Percentiles rank a stretch among this genome's conserved stretches.
Evolutionary conservation across 2,113 vertebrate species (phyloP).

Genomic region (Ictalurus furcatus): DNA sequence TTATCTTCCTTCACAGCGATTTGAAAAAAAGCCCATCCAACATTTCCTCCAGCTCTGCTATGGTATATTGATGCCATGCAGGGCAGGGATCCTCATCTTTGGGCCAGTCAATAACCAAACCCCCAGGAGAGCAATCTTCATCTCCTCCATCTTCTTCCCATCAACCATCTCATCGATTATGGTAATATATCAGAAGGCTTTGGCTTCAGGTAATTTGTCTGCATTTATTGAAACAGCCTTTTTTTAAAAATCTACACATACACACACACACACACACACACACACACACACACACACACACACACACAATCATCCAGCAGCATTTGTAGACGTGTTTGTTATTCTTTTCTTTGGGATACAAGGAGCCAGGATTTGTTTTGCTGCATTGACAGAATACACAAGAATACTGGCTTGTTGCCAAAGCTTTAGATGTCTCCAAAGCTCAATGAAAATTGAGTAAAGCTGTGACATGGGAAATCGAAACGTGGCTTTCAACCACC

Average conservation of each 20-base stretch:
- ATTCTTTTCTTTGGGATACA: background rate
- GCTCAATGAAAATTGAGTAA: conserved; percentile 36
- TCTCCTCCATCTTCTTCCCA: conserved; percentile 33
- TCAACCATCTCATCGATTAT: conserved; percentile 54
- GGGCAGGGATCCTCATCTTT: conserved; percentile 23
- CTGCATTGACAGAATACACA: conserved; percentile 10
- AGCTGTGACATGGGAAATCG: conserved; percentile 23
- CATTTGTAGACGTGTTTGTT: conserved; percentile 12
- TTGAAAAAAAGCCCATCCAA: conserved; percentile 8
- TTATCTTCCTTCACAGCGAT: conserved; percentile 8
- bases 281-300: background rate
- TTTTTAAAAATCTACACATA: conserved; percentile 2
- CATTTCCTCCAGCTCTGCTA: conserved; percentile 13
- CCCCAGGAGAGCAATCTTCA: conserved; percentile 31
- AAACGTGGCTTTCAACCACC: conserved; percentile 7
- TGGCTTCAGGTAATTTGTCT: conserved; percentile 56
- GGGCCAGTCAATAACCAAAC: conserved; percentile 39
- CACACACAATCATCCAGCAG: background rate
- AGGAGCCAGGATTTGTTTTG: background rate
- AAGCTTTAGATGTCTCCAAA: background rate
- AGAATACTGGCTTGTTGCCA: conserved; percentile 30
- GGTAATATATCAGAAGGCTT: conserved; percentile 55
- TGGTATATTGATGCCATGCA: conserved; percentile 54
- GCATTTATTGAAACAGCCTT: conserved; percentile 11
- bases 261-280: background rate